Conservation (phyloP, 1,140 invertebrate genomes). For the Dreissena polymorpha region DNA sequence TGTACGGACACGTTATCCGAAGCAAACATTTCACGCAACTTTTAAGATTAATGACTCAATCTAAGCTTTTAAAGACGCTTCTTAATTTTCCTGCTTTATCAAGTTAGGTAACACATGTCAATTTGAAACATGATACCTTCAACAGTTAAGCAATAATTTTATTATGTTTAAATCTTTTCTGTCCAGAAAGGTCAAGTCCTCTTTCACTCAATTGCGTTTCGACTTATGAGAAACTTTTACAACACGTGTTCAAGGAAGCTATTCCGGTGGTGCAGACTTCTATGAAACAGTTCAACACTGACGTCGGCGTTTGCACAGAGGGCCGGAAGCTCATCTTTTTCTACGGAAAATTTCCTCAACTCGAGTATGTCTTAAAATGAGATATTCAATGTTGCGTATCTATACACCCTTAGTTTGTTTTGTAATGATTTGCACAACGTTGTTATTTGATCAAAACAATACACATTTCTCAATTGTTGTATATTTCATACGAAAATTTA, state of each 20-base stretch:
- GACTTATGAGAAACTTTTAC: slow-evolving; percentile 37
- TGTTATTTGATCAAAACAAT: not conserved
- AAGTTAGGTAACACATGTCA: too few relatives aligned
- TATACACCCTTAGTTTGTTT: too few relatives aligned
- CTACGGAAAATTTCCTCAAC: slow-evolving; percentile 63
- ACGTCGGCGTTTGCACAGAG: slow-evolving; percentile 65
- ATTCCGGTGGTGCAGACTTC: slow-evolving; percentile 51
- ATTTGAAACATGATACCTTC: too few relatives aligned
- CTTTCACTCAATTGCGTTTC: too few relatives aligned
- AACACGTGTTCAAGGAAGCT: slow-evolving; percentile 58
- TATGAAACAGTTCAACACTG: slow-evolving; percentile 51
- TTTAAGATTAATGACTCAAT: too few relatives aligned
- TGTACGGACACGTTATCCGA: too few relatives aligned
- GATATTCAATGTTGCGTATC: not conserved
- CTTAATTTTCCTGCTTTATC: too few relatives aligned
- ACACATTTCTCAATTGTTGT: not conserved
- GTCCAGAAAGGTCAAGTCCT: too few relatives aligned
- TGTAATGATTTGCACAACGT: not conserved
- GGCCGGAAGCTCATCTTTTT: slow-evolving; percentile 64
- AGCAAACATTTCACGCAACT: too few relatives aligned
- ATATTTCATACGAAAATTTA: not conserved
- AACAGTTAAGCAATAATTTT: too few relatives aligned
- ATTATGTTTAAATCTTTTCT: too few relatives aligned
- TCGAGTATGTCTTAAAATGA: slow-evolving; percentile 46
- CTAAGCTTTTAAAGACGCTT: too few relatives aligned